These are phyloP conservation scores for Gari tellinella DNA, from an alignment of 2,888 invertebrate species.

Conservation along the genomic window DNA sequence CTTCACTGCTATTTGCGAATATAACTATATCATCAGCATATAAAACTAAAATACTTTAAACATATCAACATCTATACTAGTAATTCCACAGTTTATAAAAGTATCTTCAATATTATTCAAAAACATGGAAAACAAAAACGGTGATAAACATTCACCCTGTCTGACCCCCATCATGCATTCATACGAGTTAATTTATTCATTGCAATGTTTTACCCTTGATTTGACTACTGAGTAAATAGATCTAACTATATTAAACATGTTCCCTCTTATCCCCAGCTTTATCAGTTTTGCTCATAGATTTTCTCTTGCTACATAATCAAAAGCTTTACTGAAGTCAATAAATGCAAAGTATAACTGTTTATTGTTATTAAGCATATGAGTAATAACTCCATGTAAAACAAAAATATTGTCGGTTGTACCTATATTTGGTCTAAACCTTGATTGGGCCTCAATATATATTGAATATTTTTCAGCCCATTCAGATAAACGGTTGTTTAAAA, in stretches of 20 bases:
- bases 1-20: constrained; percentile 13
- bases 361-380: constrained; percentile 11
- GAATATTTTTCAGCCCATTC: too few species aligned
- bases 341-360: constrained; percentile 31
- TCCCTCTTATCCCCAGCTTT: constrained; percentile 24
- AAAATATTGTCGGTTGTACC: too few species aligned
- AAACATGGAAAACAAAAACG: too few species aligned
- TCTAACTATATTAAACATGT: constrained; percentile 25
- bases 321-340: constrained; percentile 42
- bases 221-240: constrained; percentile 36
- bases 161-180: constrained; percentile 29
- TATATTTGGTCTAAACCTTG: constrained; percentile 21
- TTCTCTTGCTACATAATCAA: constrained; percentile 30
- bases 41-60: constrained; percentile 19
- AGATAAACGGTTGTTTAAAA: constrained; percentile 29
- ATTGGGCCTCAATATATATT: constrained; percentile 25
- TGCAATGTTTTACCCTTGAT: constrained; percentile 14
- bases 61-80: constrained; percentile 6
- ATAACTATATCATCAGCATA: constrained; percentile 28
- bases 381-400: constrained; percentile 29
- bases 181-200: constrained; percentile 15
- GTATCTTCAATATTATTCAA: too few species aligned
- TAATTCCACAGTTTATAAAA: constrained; percentile 31
- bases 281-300: constrained; percentile 40
- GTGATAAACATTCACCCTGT: constrained; percentile 46